These are phyloP conservation scores for Platalea minor DNA, from an alignment of 2,797 vertebrate genomes.

Conservation along the genomic window DNA sequence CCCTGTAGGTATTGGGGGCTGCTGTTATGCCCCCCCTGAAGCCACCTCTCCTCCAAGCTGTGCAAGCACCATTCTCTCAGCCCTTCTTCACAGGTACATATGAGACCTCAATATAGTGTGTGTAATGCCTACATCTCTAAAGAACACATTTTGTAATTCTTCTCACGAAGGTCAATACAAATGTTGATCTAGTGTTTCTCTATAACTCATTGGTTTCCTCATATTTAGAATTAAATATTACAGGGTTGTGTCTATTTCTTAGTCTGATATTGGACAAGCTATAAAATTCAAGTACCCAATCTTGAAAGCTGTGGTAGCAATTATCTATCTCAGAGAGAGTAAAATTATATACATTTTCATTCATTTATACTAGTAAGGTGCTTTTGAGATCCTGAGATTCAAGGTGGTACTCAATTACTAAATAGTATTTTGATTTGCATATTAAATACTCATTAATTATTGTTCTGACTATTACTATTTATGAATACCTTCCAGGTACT, in stretches of 20 bases:
- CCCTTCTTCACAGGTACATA: background rate
- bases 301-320: background rate
- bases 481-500: background rate
- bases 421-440: background rate
- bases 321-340: background rate
- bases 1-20: background rate
- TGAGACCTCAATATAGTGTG: background rate
- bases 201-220: background rate
- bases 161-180: background rate
- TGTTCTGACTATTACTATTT: background rate
- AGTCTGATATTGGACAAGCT: background rate
- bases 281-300: background rate
- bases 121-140: background rate
- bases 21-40: accelerated
- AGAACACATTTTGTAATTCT: background rate
- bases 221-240: background rate
- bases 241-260: background rate
- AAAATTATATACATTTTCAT: background rate
- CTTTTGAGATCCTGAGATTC: background rate
- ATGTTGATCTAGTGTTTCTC: background rate
- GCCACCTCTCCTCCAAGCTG: background rate
- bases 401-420: background rate
- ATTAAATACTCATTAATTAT: background rate
- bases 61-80: background rate
- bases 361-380: background rate